A percentile compares a stretch with the other conserved stretches of the same genome.
These are phyloP conservation scores for Poeciliopsis occidentalis DNA, from an alignment of 2,113 vertebrate genomes.

Conservation along the genomic window DNA sequence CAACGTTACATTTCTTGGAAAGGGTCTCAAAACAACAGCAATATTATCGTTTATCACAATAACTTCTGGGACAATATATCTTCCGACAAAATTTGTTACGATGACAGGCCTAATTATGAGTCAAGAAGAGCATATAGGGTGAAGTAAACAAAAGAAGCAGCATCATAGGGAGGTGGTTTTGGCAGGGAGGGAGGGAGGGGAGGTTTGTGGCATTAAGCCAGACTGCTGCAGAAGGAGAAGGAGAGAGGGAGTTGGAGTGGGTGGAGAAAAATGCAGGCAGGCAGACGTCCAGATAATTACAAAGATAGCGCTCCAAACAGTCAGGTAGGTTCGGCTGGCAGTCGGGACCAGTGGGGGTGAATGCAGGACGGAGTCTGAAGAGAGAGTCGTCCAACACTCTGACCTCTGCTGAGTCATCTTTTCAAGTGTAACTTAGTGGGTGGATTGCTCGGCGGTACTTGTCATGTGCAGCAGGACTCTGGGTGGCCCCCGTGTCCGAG, in stretches of 20 bases:
- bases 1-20: too few relatives aligned
- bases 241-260: constrained; percentile 33
- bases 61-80: too few relatives aligned
- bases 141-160: constrained; percentile 10
- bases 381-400: constrained; percentile 51
- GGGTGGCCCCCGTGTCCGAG: constrained; percentile 25
- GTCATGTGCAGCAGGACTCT: constrained; percentile 35
- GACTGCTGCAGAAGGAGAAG: constrained; percentile 41
- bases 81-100: too few relatives aligned
- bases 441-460: constrained; percentile 34
- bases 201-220: constrained; percentile 50
- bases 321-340: constrained; percentile 48
- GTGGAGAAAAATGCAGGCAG: constrained; percentile 46
- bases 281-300: constrained; percentile 48
- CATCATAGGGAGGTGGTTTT: constrained; percentile 7
- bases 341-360: constrained; percentile 2
- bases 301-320: constrained; percentile 39
- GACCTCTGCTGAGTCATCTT: constrained; percentile 70
- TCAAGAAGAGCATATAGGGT: constrained; percentile 34
- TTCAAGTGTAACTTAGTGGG: constrained; percentile 46
- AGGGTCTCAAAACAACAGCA: too few relatives aligned
- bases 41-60: too few relatives aligned
- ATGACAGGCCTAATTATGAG: not conserved
- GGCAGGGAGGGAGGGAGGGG: constrained; percentile 34
- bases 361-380: constrained; percentile 35